Percentiles rank a stretch among this genome's conserved stretches.
Conservation (phyloP, 2,797 vertebrate species). For the Labroides dimidiatus region DNA sequence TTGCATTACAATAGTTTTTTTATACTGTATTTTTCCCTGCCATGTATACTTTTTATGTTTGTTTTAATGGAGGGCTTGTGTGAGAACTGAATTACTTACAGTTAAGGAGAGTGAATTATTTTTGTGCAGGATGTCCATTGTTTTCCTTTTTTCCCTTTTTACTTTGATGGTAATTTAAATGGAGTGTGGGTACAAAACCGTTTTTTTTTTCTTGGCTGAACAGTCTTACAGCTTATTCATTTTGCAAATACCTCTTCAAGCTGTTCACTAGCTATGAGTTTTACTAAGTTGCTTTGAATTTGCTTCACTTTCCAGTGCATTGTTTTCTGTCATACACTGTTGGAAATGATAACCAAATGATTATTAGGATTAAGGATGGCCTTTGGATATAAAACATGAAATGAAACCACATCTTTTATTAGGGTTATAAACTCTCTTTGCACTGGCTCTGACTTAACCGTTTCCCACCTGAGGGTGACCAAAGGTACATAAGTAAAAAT, state of each 20-base stretch:
- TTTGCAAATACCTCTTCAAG: conserved; percentile 26
- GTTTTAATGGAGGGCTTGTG: conserved; percentile 67
- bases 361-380: conserved; percentile 17
- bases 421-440: conserved; percentile 4
- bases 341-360: conserved; percentile 8
- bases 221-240: conserved; percentile 28
- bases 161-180: conserved; percentile 41
- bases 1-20: conserved; percentile 73
- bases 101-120: conserved; percentile 27
- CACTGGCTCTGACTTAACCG: conserved; percentile 30
- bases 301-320: conserved; percentile 16
- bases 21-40: conserved; percentile 74
- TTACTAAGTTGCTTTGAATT: conserved; percentile 28
- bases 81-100: conserved; percentile 56
- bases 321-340: conserved; percentile 13
- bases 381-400: conserved; percentile 40
- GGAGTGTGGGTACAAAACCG: conserved; percentile 46
- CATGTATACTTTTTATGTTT: conserved; percentile 68
- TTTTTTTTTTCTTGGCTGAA: conserved; percentile 19
- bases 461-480: conserved; percentile 43
- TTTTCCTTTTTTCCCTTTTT: conserved; percentile 42
- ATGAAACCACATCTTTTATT: conserved; percentile 7
- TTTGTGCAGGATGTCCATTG: conserved; percentile 36
- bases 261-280: conserved; percentile 30
- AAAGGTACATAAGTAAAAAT: conserved; percentile 37